phyloP scores from a whole-genome alignment of 2,888 invertebrate species.

The Coremacera marginata region DNA sequence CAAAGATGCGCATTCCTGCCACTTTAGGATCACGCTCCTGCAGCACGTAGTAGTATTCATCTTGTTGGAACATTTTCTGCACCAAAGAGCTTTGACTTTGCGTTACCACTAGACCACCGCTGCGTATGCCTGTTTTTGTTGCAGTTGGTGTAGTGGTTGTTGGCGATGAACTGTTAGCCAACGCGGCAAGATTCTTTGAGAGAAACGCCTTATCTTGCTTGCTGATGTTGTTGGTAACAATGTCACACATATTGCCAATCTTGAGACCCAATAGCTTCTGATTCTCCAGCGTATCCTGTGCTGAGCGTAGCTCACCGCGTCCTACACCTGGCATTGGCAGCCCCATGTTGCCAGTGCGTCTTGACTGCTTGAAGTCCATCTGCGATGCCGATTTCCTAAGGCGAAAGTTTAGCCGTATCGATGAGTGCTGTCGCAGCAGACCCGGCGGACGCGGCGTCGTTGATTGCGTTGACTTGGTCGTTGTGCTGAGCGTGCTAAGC shows the following conservation, averaged over 20 bases:
- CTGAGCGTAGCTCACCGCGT: background rate
- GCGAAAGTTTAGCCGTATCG: slow-evolving; percentile 55
- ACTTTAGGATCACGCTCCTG: slow-evolving; percentile 53
- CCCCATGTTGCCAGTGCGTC: slow-evolving; percentile 53
- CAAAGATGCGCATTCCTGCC: slow-evolving; percentile 64
- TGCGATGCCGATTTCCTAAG: slow-evolving; percentile 62
- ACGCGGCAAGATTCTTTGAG: background rate
- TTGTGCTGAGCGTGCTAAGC: slow-evolving; percentile 41
- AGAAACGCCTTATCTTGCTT: background rate
- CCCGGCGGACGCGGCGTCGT: slow-evolving; percentile 22
- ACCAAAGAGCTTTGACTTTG: slow-evolving; percentile 40
- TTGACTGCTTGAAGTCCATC: slow-evolving; percentile 62
- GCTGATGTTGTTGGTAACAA: background rate
- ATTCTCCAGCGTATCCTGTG: background rate
- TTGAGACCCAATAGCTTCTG: background rate
- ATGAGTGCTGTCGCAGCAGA: slow-evolving; percentile 53
- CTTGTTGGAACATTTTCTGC: slow-evolving; percentile 45
- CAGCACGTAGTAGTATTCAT: slow-evolving; percentile 44
- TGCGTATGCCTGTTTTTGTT: background rate
- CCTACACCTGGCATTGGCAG: background rate
- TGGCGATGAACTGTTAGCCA: background rate
- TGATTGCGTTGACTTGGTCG: background rate
- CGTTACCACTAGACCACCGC: slow-evolving; percentile 16
- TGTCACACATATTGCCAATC: background rate
- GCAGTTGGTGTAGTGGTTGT: background rate